Evolutionary conservation across 1,140 invertebrate species (phyloP), one percentile per base, ranked within the genome.

Genomic region (Galleria mellonella): DNA sequence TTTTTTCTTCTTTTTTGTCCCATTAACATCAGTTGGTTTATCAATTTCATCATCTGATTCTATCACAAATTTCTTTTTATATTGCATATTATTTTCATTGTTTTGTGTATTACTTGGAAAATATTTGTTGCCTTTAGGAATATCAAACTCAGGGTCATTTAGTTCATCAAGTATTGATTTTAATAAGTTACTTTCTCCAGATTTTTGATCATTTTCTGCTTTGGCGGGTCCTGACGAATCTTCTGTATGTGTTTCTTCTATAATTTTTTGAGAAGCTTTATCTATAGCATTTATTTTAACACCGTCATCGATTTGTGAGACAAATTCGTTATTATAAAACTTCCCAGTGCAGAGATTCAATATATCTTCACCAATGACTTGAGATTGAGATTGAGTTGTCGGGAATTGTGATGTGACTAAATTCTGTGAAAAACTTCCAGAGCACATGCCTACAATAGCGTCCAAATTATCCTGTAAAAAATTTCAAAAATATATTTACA

Each of bases 1-100:
- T 30, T 67, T 74, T 41, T 62, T 78, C 39, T 57, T 78, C 61
- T 47, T 73, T 45, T 51, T 44, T 4, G 17, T 48, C 28, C 69
- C 54, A 32, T 51, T 35, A 28, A 36, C 47, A 15, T 65, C 47
- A 27, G 72, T 71, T 23, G 17, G 6, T 23, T 23, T 23, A 54
- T 71, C 62, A 30, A 67, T 62, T 48, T 88, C 87, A 43, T 90
- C 88, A 53, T 89, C 89, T 9, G 78, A 83, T 43, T 85, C 76
- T 17, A 85, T 85, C 0, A 75, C 45, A 14, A 85, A 72, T 47
- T 66, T 82, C 39, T 73, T 82, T 47, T 70, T 83, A n/a, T 63
- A 33, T 14, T 61, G 51, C 46, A 9, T 65, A 33, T 55, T 51
- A 12, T 61, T 47, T 38, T 62, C 53, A 12, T 32, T 45, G 33